Conservation (phyloP, 2,888 invertebrate species). For the Troides helena region DNA sequence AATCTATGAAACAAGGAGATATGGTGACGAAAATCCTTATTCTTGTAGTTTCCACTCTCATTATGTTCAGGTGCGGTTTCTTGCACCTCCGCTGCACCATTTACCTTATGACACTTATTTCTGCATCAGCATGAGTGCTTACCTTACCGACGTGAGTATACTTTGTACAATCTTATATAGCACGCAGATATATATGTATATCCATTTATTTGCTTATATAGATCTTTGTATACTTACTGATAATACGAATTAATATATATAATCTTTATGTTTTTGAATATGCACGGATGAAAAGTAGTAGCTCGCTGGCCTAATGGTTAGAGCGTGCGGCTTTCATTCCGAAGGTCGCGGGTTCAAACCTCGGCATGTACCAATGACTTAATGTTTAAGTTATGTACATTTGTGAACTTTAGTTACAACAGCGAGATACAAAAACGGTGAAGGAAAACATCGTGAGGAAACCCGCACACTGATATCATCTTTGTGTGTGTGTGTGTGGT, state of each 20-base stretch:
- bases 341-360: too few relatives aligned
- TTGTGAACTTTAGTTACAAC: too few relatives aligned
- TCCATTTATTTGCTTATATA: background rate
- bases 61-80: conserved; percentile 31
- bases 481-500: too few relatives aligned
- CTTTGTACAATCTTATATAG: conserved; percentile 1
- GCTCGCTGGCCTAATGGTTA: too few relatives aligned
- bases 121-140: conserved; percentile 31
- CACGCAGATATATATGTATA: background rate
- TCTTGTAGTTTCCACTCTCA: conserved; percentile 30
- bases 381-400: too few relatives aligned
- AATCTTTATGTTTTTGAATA: too few relatives aligned
- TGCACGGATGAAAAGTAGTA: too few relatives aligned
- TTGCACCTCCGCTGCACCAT: conserved; percentile 44
- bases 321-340: too few relatives aligned
- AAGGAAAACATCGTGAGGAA: too few relatives aligned
- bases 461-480: too few relatives aligned
- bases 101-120: conserved; percentile 49
- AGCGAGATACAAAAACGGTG: too few relatives aligned
- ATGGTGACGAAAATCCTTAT: conserved; percentile 25
- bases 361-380: too few relatives aligned
- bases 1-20: background rate
- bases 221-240: background rate
- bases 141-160: background rate
- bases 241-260: background rate